Percentiles rank a stretch among this genome's conserved stretches.
These are phyloP conservation scores for Phymorhynchus buccinoides DNA, from an alignment of 1,140 invertebrate species.

Conservation along the genomic window DNA sequence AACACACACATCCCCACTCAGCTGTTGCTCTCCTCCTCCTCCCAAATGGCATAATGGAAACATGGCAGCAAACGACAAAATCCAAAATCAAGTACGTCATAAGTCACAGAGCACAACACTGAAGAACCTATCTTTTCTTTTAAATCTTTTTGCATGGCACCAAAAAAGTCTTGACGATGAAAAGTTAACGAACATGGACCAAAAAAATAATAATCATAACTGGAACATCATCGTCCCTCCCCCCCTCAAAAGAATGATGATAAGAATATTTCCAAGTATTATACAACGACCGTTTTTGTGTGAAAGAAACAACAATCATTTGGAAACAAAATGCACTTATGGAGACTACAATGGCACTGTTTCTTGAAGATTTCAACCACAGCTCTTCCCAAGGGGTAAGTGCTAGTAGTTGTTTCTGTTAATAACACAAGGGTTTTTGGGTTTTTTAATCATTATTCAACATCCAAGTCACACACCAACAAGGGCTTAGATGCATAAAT, in stretches of 20 bases:
- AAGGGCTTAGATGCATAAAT: not conserved
- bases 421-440: too few species aligned
- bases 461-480: not conserved
- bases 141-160: not conserved
- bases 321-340: constrained; percentile 17
- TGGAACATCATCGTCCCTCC: too few species aligned
- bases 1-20: not conserved
- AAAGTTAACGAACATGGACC: not conserved
- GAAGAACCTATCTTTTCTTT: not conserved
- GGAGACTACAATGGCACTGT: constrained; percentile 17
- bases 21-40: not conserved
- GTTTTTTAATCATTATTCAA: not conserved
- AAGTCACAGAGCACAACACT: not conserved
- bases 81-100: too few species aligned
- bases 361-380: not conserved
- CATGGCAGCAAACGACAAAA: not conserved
- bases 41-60: not conserved
- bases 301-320: not conserved
- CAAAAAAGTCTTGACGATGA: not conserved
- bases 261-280: not conserved
- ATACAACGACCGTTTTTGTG: not conserved
- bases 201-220: not conserved
- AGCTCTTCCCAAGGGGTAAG: not conserved
- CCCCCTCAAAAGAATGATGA: not conserved
- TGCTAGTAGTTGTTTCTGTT: too few species aligned